Conservation (phyloP, 1,140 invertebrate genomes). For the Eumaeus atala region DNA sequence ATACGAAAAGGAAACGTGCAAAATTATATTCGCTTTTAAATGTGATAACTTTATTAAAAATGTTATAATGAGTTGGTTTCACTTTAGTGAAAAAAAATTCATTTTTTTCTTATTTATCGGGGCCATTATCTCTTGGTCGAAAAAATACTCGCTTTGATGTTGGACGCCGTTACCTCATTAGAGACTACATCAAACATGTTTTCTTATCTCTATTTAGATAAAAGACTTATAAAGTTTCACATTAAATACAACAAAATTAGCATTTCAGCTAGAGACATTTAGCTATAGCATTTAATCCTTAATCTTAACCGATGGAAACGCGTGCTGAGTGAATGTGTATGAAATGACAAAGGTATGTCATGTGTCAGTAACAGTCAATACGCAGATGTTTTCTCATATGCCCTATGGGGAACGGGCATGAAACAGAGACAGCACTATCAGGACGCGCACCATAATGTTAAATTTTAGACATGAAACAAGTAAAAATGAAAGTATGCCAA, state of each 20-base stretch:
- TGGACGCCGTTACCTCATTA: constrained; percentile 30
- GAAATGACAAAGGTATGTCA: too few species aligned
- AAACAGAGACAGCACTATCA: too few species aligned
- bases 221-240: constrained; percentile 3
- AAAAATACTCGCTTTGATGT: constrained; percentile 37
- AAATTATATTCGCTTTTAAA: not conserved
- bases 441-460: too few species aligned
- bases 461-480: too few species aligned
- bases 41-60: not conserved
- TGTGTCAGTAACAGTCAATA: too few species aligned
- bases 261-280: constrained; percentile 5
- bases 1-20: not conserved
- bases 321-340: too few species aligned
- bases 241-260: too few species aligned
- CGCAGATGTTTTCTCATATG: too few species aligned
- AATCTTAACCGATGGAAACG: too few species aligned
- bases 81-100: not conserved
- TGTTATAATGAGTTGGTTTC: not conserved
- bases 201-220: constrained; percentile 12
- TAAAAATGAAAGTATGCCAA: too few species aligned
- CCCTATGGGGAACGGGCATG: too few species aligned
- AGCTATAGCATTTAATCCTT: not conserved
- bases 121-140: constrained; percentile 24
- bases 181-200: constrained; percentile 8
- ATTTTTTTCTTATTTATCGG: not conserved